These are phyloP conservation scores for Pristionchus fissidentatus DNA, from an alignment of 2,888 invertebrate genomes.

Conservation along the genomic window DNA sequence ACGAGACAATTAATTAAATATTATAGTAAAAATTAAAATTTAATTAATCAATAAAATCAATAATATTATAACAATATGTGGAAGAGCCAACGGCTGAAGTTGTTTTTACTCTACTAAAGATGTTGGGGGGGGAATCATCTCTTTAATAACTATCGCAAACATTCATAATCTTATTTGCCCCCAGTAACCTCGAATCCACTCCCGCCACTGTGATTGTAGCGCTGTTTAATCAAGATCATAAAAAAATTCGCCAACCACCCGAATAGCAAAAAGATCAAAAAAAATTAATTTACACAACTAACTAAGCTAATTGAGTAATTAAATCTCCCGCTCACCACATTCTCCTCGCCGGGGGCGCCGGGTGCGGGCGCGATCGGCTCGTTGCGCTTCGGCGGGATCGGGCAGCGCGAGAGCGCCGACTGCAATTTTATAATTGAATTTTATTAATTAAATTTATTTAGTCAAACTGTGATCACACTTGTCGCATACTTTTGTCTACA, in stretches of 20 bases:
- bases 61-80: background rate
- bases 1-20: background rate
- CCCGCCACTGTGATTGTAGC: too few species aligned
- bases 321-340: background rate
- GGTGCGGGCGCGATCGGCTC: slow-evolving; percentile 4
- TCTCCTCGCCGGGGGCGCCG: slow-evolving; percentile 13
- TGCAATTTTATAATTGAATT: slow-evolving; percentile 53
- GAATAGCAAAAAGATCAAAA: too few species aligned
- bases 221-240: background rate
- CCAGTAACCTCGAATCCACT: too few species aligned
- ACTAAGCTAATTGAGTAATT: background rate
- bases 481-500: too few species aligned
- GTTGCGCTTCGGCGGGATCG: slow-evolving; percentile 63
- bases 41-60: background rate
- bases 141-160: background rate
- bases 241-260: background rate
- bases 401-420: slow-evolving; percentile 60
- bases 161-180: too few species aligned
- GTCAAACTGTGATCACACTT: background rate
- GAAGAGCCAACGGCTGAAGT: background rate
- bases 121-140: background rate
- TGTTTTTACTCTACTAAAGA: background rate
- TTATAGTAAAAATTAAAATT: background rate
- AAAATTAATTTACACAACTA: too few species aligned
- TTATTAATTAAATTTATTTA: background rate